Evolutionary conservation across 2,797 vertebrate species (phyloP), one percentile per base, ranked within the genome.

Genomic region (Lagodon rhomboides): DNA sequence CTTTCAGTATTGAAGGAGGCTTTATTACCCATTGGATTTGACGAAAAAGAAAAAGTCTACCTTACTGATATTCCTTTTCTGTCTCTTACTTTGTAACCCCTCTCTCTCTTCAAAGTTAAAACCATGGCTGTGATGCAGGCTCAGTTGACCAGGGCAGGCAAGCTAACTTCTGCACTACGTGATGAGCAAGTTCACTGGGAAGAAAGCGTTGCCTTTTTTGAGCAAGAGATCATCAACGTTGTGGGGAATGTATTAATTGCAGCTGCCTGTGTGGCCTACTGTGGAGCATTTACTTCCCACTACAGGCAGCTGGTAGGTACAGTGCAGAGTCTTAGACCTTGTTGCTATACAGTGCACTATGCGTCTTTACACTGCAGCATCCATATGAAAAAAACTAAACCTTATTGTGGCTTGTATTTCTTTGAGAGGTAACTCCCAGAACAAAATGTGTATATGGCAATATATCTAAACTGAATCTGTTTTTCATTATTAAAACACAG

Each of bases 201-300:
- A 84, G 94, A 97, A 83, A 97, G 95, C 73, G 94, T 97, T 30
- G 44, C 88, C 61, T 85, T 92, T 65, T 97, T 95, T 53, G 87
- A 96, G 49, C 94, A 94, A 72, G 96, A 97, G 86, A 95, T 97
- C 84, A 87, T 93, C 23, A 95, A 97, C 38, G 88, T 97, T 54
- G 88, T 95, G 1, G 96, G 96, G 41, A 97, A 98, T 43, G 96
- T 96, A 59, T 97, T 97, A 86, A 96, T 97, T 71, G 96, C 95
- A 22, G 95, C 96, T 5, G 96, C 96, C 10, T 97, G 96, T 20
- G 95, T 98, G 69, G 96, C 96, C 13, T 97, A 96, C 72, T 96
- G 95, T 3, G 96, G 97, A 41, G 96, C 96, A 2, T 98, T 98
- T 87, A 97, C 96, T 3, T 94, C 95, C 18, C 91, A 96, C 27